Conservation (phyloP, 2,797 vertebrate genomes). For the Phataginus tricuspis region DNA sequence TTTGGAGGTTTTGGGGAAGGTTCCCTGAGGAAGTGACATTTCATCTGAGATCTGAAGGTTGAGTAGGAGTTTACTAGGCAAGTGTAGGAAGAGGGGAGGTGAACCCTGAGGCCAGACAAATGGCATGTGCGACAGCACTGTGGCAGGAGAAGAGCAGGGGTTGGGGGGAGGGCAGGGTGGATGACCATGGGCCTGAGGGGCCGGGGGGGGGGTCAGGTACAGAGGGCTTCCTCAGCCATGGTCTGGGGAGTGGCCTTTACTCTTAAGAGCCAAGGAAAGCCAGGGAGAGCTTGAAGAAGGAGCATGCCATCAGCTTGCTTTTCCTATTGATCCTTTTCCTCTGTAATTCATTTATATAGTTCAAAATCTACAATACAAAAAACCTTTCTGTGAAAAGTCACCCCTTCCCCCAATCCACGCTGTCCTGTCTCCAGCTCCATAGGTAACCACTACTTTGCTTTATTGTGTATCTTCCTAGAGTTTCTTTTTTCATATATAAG, state of each 20-base stretch:
- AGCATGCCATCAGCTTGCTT: background rate
- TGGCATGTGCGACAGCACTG: background rate
- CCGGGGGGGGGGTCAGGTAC: background rate
- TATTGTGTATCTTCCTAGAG: background rate
- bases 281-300: constrained; percentile 20
- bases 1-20: background rate
- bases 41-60: background rate
- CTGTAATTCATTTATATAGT: background rate
- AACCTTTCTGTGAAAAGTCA: background rate
- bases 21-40: background rate
- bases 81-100: background rate
- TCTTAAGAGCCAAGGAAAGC: background rate
- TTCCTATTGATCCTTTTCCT: background rate
- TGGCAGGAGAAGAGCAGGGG: background rate
- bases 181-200: background rate
- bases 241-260: background rate
- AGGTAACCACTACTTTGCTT: background rate
- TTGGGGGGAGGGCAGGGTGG: no score
- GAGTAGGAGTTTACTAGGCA: background rate
- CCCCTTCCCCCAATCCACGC: background rate
- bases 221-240: background rate
- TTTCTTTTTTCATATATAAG: background rate
- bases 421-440: no score
- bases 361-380: background rate
- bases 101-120: background rate